Conservation (phyloP, 2,113 vertebrate genomes). For the Dascyllus trimaculatus region DNA sequence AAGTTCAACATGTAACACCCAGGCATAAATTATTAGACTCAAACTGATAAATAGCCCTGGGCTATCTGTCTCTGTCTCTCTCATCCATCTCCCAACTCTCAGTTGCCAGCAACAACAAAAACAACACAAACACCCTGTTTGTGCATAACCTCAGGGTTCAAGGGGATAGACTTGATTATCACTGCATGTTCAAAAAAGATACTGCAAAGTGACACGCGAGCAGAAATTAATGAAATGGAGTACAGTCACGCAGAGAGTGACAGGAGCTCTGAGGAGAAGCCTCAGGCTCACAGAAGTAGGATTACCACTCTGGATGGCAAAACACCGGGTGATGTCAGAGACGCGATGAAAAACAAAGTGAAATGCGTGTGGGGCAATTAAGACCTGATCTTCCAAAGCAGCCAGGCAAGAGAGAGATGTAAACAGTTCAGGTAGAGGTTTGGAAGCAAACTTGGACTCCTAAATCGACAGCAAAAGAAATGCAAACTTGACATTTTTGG, state of each 20-base stretch:
- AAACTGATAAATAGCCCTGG: conserved; percentile 43
- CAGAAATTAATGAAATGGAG: conserved; percentile 46
- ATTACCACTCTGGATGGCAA: conserved; percentile 27
- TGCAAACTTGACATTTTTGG: neutral
- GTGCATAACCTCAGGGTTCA: conserved; percentile 9
- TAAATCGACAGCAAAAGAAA: neutral
- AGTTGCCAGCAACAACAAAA: conserved; percentile 24
- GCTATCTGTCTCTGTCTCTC: neutral
- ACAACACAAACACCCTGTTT: conserved; percentile 34
- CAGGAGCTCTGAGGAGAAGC: conserved; percentile 35
- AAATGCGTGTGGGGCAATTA: neutral
- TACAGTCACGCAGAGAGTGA: conserved; percentile 35
- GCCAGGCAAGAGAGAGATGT: conserved; percentile 4
- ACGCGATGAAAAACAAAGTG: neutral
- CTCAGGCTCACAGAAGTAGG: conserved; percentile 29
- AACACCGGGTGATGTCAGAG: conserved; percentile 32
- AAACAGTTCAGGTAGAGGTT: conserved; percentile 24
- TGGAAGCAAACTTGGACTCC: conserved; percentile 13
- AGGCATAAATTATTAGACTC: conserved; percentile 28
- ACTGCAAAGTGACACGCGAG: conserved; percentile 24
- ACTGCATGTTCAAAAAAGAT: conserved; percentile 5
- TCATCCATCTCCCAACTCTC: conserved; percentile 13
- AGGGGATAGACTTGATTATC: conserved; percentile 31
- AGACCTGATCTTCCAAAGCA: conserved; percentile 21
- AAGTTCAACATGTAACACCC: conserved; percentile 39